Base-by-base conservation (phyloP, 2,113 vertebrate species). In the Trichechus manatus region DNA sequence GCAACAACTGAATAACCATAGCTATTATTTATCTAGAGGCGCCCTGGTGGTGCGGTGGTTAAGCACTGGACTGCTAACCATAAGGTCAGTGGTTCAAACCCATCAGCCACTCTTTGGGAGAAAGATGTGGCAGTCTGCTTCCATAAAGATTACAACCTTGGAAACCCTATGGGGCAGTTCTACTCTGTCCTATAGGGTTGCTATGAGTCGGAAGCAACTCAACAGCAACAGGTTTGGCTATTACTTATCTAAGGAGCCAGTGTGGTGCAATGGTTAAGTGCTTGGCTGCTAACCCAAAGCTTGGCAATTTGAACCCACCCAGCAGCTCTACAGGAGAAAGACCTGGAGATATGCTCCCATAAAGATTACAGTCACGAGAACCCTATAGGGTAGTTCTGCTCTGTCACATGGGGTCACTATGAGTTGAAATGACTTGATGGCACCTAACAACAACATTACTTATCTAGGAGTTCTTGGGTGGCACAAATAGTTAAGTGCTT, bases 1-100 rank as follows among this genome's bases (percentile, higher is more conserved):
- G 22, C 84, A 19, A 89, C 83, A 94, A 44, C 17, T 53, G 9
- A 96, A 80, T 84, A 95, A 91, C 22, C 5, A 33, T 39, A 83
- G 47, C 1, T 66, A 66, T 90, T 29, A 53, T 1, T 68, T 13
- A 68, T 33, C 31, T 68, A 33, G 64, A 33, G 3, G 61, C 14
- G 3, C 63, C 25, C 27, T 66, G 27, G 63, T 66, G 63, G 63
- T 15, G 31, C 14, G 15, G 64, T 68, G 29, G 29, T 33, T 68
- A 68, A 68, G 11, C 13, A 15, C 29, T 68, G 3, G 13, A 9
- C 68, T 72, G n/a, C 19, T 74, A 74, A 39, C 70, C 29, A 19
- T 3, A 39, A 74, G 19, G 70, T 22, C 8, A 23, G n/a, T 8
- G 6, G 68, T 72, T 72, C 36, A 39, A 74, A 74, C 20, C 36